phyloP scores from a whole-genome alignment of 1,140 invertebrate species.

The Dendrolimus punctatus region DNA sequence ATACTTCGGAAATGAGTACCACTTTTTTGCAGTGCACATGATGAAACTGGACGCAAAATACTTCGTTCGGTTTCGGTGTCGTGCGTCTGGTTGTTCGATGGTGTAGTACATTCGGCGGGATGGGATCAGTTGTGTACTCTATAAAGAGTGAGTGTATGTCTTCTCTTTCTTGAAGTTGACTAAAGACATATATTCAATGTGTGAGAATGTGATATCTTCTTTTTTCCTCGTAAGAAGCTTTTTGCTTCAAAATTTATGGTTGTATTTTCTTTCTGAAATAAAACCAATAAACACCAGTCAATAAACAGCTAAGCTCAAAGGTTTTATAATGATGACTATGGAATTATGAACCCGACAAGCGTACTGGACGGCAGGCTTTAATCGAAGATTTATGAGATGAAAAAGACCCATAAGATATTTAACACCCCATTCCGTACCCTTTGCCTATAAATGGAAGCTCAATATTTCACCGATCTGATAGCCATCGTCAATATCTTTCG shows the following conservation, averaged over 20 bases:
- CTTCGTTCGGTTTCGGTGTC: too few species aligned
- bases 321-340: constrained; percentile 12
- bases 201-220: too few species aligned
- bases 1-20: too few species aligned
- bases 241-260: constrained; percentile 1
- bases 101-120: too few species aligned
- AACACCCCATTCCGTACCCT: constrained; percentile 19
- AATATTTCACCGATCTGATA: constrained; percentile 13
- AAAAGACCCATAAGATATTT: constrained; percentile 16
- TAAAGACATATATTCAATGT: too few species aligned
- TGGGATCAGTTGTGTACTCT: too few species aligned
- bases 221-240: background rate
- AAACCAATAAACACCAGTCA: constrained; percentile 1
- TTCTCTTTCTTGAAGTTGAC: too few species aligned
- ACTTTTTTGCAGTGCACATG: too few species aligned
- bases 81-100: too few species aligned
- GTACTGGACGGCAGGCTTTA: constrained; percentile 16
- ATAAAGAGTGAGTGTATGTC: too few species aligned
- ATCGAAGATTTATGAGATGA: constrained; percentile 25
- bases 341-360: constrained; percentile 17
- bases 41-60: too few species aligned
- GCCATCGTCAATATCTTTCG: constrained; percentile 10
- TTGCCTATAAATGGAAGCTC: constrained; percentile 12
- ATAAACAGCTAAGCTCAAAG: background rate
- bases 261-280: constrained; percentile 1